phyloP scores from a whole-genome alignment of 1,140 invertebrate genomes.

The Lanistes nyassanus region DNA sequence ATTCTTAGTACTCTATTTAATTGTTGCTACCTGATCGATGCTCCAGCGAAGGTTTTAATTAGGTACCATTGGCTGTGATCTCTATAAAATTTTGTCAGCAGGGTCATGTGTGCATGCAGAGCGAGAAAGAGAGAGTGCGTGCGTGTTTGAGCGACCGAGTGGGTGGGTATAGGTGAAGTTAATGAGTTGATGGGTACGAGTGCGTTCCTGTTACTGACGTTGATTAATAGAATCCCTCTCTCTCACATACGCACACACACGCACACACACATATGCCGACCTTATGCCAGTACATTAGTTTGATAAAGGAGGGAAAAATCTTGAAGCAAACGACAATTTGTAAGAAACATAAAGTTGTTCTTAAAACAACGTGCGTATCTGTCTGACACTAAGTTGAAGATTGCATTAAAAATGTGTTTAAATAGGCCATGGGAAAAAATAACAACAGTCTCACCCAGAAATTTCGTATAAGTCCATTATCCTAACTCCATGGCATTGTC shows the following conservation, averaged over 20 bases:
- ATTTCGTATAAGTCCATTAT: too few relatives aligned
- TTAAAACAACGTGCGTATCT: too few relatives aligned
- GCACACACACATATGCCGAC: slow-evolving; percentile 6
- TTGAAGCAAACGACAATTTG: too few relatives aligned
- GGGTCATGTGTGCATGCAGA: not conserved
- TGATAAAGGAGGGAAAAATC: too few relatives aligned
- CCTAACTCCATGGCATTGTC: too few relatives aligned
- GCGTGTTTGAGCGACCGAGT: not conserved
- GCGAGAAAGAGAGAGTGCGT: not conserved
- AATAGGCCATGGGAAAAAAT: too few relatives aligned
- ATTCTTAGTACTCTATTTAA: not conserved
- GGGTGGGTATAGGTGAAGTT: too few relatives aligned
- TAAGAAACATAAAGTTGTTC: too few relatives aligned
- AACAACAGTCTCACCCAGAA: too few relatives aligned
- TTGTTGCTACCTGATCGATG: not conserved
- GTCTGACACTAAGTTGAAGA: too few relatives aligned
- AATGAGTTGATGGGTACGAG: not conserved
- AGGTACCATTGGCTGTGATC: not conserved
- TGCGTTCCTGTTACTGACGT: not conserved
- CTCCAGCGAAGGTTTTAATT: not conserved
- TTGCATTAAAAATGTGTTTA: too few relatives aligned
- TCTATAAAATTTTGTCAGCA: not conserved
- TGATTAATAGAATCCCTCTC: not conserved
- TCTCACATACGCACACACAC: slow-evolving; percentile 15
- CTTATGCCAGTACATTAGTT: not conserved